Evolutionary conservation across 2,113 vertebrate species (phyloP), one percentile per base, ranked within the genome.

Genomic region (Laterallus jamaicensis): DNA sequence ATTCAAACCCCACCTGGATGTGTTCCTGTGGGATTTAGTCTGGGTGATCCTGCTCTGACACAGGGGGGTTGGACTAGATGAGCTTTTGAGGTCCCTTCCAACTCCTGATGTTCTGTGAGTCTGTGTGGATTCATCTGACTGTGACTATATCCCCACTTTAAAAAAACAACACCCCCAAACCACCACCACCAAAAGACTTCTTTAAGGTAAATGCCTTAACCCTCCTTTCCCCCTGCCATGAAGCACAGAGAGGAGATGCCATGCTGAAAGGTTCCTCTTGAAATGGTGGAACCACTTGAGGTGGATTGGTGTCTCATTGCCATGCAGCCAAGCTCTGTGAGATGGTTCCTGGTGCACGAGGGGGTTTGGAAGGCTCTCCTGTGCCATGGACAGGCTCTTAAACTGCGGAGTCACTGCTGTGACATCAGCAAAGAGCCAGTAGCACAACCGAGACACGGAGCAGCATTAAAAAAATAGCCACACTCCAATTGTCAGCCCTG

Each of bases 281-380:
- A 58, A 39, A 35, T 10, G 15, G 32, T 28, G 60, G 31, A 69
- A 42, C 29, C 4, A 11, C 25, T 13, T 2, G 21, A 12, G 37
- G 50, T 20, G n/a, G 62, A 62, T 35, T 4, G 1, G 54, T 3
- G 19, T 4, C 32, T 9, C 32, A 8, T 13, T 39, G 5, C 2
- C 37, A 15, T 1, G 15, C 2, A 47, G 15, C 22, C 14, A 55
- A 64, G 67, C 37, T 68, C 66, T 4, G 2, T 5, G 32, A 28
- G 64, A 15, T 0, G 11, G 28, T 3, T 68, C 50, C 60, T 8
- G 0, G 24, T 0, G 17, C 29, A 3, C 2, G 0, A 54, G 10
- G n/a, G 26, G 26, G 10, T 5, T 28, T 11, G 9, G 29, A 26
- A 42, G 22, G 37, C 1, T 15, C 68, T 19, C 9, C 0, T 22